Conservation (phyloP, 2,797 vertebrate genomes). For the Nothura maculosa region DNA sequence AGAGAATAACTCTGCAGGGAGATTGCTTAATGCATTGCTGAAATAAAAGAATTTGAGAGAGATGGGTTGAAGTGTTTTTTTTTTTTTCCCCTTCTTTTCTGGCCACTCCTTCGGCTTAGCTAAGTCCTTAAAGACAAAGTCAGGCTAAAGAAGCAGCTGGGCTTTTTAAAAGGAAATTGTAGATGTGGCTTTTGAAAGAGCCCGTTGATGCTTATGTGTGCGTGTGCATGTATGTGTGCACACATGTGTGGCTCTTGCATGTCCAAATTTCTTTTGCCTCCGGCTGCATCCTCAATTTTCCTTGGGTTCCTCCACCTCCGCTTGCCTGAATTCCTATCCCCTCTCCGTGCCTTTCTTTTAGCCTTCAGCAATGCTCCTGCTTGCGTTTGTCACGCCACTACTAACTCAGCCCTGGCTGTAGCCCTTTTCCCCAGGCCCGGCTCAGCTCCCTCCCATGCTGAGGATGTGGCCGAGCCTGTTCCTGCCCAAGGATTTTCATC, state of each 20-base stretch:
- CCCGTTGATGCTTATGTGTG: conserved; percentile 80
- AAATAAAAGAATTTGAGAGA: conserved; percentile 99
- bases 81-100: conserved; percentile 73
- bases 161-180: conserved; percentile 96
- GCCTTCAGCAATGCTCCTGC: conserved; percentile 37
- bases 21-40: conserved; percentile 99
- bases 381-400: neutral
- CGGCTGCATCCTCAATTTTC: conserved; percentile 54
- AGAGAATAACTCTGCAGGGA: conserved; percentile 98
- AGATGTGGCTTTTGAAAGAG: conserved; percentile 92
- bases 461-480: neutral
- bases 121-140: conserved; percentile 90
- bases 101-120: conserved; percentile 95
- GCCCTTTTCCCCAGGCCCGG: neutral
- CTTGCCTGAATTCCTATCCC: neutral
- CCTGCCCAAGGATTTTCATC: neutral
- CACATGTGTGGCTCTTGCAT: conserved; percentile 79
- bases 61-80: conserved; percentile 92
- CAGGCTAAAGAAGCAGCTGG: conserved; percentile 90
- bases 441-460: neutral
- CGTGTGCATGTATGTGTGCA: neutral
- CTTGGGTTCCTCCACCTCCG: conserved; percentile 1
- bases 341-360: conserved; percentile 56
- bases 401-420: neutral
- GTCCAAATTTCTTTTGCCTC: conserved; percentile 75